Evolutionary conservation across 2,113 vertebrate genomes (phyloP), one percentile per base, ranked within the genome.

Genomic region (Panthera tigris): DNA sequence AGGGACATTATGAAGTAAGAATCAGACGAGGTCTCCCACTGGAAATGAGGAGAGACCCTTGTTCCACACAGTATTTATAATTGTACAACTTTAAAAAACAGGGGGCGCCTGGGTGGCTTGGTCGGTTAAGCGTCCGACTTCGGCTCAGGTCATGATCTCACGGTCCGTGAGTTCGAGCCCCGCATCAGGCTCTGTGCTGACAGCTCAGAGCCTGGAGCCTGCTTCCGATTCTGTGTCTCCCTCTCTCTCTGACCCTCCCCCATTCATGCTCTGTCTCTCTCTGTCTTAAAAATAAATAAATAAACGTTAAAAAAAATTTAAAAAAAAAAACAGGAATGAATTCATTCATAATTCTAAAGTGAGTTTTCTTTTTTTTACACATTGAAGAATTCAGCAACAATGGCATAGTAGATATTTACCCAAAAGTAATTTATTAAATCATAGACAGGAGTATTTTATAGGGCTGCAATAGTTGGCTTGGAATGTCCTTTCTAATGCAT

Each of bases 331-430:
- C 33, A 84, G 13, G 50, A 65, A 41, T 45, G 8, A 68, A 50
- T 84, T 36, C 19, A 36, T 83, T 10, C 7, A 18, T 95, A 80
- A 93, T 39, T 90, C 31, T 85, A 65, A 89, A 93, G 36, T 57
- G 65, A 79, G 81, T 12, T n/a, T 94, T 71, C 4, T 79, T n/a
- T 80, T 57, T 80, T 68, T 83, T 7, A 73, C 9, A 41, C 39
- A 63, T 21, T 83, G 19, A 52, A 79, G 61, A 29, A 89, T 79
- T 65, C 79, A 92, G 33, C 15, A 83, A 36, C 33, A 83, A 29
- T 95, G 69, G 76, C n/a, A 45, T 76, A 63, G 36, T 94, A 15
- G 69, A 76, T 74, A 82, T 82, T 95, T 96, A 61, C 48, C 23
- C 29, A 16, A 81, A 80, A 31, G 48, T n/a, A 36, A 31, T 74